Conservation (phyloP, 2,797 vertebrate genomes). For the Poeciliopsis paucimaculata region DNA sequence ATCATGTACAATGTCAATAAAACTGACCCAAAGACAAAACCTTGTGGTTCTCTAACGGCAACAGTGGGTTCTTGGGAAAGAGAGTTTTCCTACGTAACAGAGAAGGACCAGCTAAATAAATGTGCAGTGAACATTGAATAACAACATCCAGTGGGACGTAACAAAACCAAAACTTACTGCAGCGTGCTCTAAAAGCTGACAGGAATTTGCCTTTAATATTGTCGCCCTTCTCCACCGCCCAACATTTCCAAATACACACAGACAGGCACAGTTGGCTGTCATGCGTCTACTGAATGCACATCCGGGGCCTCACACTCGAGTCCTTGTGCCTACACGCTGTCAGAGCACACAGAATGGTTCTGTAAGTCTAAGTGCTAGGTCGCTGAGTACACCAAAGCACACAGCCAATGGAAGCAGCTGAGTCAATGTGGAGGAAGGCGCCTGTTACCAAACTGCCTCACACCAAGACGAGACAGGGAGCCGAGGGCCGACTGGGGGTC, state of each 20-base stretch:
- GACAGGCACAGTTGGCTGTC: constrained; percentile 7
- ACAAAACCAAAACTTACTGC: neutral
- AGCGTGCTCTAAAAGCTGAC: neutral
- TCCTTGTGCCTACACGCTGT: constrained; percentile 26
- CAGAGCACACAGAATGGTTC: constrained; percentile 14
- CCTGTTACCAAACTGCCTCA: constrained; percentile 21
- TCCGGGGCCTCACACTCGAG: constrained; percentile 3
- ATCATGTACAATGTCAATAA: neutral
- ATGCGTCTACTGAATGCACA: neutral
- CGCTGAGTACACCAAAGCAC: constrained; percentile 27
- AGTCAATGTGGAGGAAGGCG: constrained; percentile 25
- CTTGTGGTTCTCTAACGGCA: neutral
- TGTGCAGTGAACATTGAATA: neutral
- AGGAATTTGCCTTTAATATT: neutral
- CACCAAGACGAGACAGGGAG: constrained; percentile 19
- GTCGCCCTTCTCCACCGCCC: too few species aligned
- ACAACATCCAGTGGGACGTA: neutral
- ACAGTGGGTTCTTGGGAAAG: neutral
- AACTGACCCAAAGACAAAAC: neutral
- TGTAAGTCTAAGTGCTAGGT: constrained; percentile 19
- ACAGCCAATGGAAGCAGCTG: constrained; percentile 24
- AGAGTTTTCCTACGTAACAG: neutral
- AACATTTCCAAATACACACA: constrained; percentile 14
- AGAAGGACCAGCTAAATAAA: neutral
- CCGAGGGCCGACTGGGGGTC: neutral